Evolutionary conservation across 2,888 invertebrate species (phyloP), one percentile per base, ranked within the genome.

Genomic region (Dusona sp.): DNA sequence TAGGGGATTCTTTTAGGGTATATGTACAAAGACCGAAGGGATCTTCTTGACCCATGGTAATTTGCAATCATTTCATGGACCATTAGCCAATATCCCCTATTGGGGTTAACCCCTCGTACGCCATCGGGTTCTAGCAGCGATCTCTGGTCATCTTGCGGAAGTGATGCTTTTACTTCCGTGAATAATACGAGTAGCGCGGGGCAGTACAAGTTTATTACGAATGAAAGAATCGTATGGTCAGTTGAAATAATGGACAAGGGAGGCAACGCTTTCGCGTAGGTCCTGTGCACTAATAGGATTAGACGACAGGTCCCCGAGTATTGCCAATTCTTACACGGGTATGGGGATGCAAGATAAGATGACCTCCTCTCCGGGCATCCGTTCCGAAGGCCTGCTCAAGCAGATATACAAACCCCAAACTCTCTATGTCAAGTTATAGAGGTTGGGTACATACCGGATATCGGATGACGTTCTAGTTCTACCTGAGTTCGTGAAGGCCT

Each of bases 211-310:
- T 57, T 57, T 57, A 70, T 81, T 54, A 36, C 67, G 42, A 80
- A 78, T 80, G 68, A 78, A 84, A 70, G 16, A 84, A 80, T 67
- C 45, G 61, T 51, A 65, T 57, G 72, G 61, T 68, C 80, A 64
- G 48, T 83, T 79, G 25, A 36, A 45, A 68, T 29, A 57, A 29
- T 67, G 45, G 16, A 51, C 38, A 19, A 22, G 51, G 74, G 73
- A 48, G 83, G 81, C 64, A 87, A 87, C 87, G 88, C 89, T 42
- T 74, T 85, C 82, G 88, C 87, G 89, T 89, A 48, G 89, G 88
- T 89, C 88, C 88, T 87, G 84, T 87, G 84, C 79, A 79, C 90
- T 92, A 92, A 92, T 91, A 91, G 92, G 92, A 92, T 92, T 92
- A 92, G 89, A 83, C 84, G 90, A 91, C 92, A 91, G 92, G 90